These are phyloP conservation scores for Drosophila macrothrix DNA, from an alignment of 2,888 invertebrate species.

Conservation along the genomic window DNA sequence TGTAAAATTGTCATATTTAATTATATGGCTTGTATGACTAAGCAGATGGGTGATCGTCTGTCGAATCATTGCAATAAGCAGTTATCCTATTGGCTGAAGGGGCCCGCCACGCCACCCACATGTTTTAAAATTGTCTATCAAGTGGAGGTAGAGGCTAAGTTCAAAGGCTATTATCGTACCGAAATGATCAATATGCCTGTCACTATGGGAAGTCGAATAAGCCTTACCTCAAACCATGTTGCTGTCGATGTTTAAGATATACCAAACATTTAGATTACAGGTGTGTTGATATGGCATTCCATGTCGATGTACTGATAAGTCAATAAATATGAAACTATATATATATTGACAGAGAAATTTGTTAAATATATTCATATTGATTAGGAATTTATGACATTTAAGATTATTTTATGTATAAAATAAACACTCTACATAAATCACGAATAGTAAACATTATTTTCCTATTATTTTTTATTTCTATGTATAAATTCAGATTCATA, in stretches of 20 bases:
- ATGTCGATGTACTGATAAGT: not conserved
- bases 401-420: too few species aligned
- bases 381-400: not conserved
- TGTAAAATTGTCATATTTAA: too few species aligned
- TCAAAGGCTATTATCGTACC: slow-evolving; percentile 71
- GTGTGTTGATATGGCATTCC: not conserved
- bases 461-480: not conserved
- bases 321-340: not conserved
- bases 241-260: not conserved
- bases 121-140: slow-evolving; percentile 78
- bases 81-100: slow-evolving; percentile 66
- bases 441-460: not conserved
- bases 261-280: not conserved
- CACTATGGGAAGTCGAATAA: slow-evolving; percentile 83
- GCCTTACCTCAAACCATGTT: not conserved
- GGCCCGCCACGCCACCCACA: slow-evolving; percentile 83
- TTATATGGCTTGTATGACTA: slow-evolving; percentile 55
- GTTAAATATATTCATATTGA: too few species aligned
- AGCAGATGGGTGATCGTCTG: too few species aligned
- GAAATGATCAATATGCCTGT: slow-evolving; percentile 70
- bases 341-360: not conserved
- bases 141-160: slow-evolving; percentile 74
- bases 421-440: not conserved
- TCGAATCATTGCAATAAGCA: slow-evolving; percentile 67
- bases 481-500: not conserved